Evolutionary conservation across 2,113 vertebrate genomes (phyloP), one percentile per base, ranked within the genome.

Genomic region (Galemys pyrenaicus): DNA sequence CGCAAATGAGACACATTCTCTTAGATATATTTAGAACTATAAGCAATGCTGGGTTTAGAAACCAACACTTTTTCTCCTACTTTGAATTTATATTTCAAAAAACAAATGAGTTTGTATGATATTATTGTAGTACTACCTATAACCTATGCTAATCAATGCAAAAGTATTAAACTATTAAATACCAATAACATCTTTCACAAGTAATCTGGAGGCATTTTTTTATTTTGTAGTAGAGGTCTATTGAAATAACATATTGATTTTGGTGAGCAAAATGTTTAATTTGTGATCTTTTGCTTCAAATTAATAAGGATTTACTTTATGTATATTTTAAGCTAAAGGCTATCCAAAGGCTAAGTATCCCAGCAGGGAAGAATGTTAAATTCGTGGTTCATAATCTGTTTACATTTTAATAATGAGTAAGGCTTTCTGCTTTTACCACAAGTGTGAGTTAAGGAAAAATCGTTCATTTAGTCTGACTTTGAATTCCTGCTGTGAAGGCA

Each of bases 271-370:
- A 87, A 75, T 89, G 30, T 54, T 94, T 88, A 60, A 62, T 95
- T 84, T 92, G 71, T 74, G 16, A 81, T 62, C 32, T 46, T 87
- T 97, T 91, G 58, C 65, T 80, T 93, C 80, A 87, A 71, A 96
- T 96, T 94, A 96, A 84, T 93, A 60, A 96, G 64, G 41, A 94
- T 92, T 91, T 95, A 79, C 44, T 91, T 92, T 91, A 22, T 75
- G 44, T 79, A 58, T 71, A 75, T 54, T 94, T 94, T 94, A 80
- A 89, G 37, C n/a, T 96, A 67, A 96, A 91, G 32, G 41, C 73
- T 97, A 80, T 19, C 71, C 70, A 54, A 85, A 95, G 80, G 80
- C 92, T 96, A 94, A 95, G 83, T 87, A 67, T 15, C 65, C 51
- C 70, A 90, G 75, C 65, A 94, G 93, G 93, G 41, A 89, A 91